Base-by-base conservation (phyloP, 92 coral and sea anemone genomes). In the Porites lobata region DNA sequence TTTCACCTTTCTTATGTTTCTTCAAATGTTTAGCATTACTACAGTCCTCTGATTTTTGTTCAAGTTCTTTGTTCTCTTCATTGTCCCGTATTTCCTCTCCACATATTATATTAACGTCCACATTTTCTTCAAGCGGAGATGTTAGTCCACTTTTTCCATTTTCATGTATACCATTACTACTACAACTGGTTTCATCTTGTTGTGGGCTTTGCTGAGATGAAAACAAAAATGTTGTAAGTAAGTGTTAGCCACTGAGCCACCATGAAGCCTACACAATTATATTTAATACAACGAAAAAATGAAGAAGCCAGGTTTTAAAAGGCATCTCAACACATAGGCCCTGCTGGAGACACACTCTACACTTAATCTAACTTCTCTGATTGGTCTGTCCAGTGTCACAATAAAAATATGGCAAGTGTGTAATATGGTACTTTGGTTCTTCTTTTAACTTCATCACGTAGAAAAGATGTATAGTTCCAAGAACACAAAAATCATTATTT, bases 1-100 rank as follows among this genome's bases (percentile, higher is more conserved):
- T 56, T 57, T 75, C 22, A 50, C 52, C 67, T 73, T 87, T 82
- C 76, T 68, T 79, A 51, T 57, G 53, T 61, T 68, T 57, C 77
- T 66, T 64, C 1, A 65, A 43, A 29, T 65, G 78, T 66, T 38
- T 67, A 19, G 47, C 59, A 58, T 66, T 80, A 73, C 38, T 69
- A 24, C 7, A 15, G 12, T 74, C 22, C 79, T 75, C 76, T 54
- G 57, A 9, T 20, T 43, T 14, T 24, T 80, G 62, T n/a, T 78
- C 21, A 32, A 69, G 61, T 87, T 79, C 77, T 52, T 50, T 52
- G 22, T 63, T n/a, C 38, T 85, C 68, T 65, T 75, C 58, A 72
- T 65, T 68, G 43, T 87, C 90, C 29, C 56, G n/a, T 29, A 65
- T 72, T 70, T 79, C 80, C 63, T 80, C 82, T 21, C 50, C 68